Conservation (phyloP, 2,888 invertebrate genomes). For the Antheraea assamensis region DNA sequence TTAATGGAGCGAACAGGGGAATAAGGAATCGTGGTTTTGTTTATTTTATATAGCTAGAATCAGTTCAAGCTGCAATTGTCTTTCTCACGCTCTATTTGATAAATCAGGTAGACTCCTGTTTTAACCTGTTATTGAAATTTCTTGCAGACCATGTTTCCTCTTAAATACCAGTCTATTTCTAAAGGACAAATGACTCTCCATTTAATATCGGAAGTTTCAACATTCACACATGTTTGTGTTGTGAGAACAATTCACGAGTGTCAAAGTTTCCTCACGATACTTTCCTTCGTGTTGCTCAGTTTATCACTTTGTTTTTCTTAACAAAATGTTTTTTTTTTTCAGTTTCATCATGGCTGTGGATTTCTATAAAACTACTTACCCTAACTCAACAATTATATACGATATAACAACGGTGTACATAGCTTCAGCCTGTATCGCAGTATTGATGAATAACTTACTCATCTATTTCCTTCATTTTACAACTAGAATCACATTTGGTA, state of each 20-base stretch:
- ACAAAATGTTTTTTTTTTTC: conserved; percentile 36
- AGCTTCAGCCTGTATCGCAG: conserved; percentile 93
- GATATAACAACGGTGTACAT: conserved; percentile 97
- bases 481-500: conserved; percentile 93
- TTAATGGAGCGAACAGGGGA: no score
- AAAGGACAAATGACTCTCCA: neutral
- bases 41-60: no score
- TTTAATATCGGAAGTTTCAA: neutral
- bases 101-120: no score
- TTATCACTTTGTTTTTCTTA: neutral
- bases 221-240: neutral
- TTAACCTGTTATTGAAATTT: no score
- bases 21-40: no score
- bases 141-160: no score
- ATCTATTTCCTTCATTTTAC: conserved; percentile 91
- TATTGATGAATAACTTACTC: conserved; percentile 91
- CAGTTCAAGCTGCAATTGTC: no score
- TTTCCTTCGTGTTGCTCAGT: neutral
- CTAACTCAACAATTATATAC: conserved; percentile 92
- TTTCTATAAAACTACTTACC: conserved; percentile 93
- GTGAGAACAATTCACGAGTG: neutral
- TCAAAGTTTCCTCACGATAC: neutral
- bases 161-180: neutral
- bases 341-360: conserved; percentile 97
- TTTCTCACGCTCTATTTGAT: no score